phyloP scores from a whole-genome alignment of 2,113 vertebrate species.

The Prionailurus viverrinus region DNA sequence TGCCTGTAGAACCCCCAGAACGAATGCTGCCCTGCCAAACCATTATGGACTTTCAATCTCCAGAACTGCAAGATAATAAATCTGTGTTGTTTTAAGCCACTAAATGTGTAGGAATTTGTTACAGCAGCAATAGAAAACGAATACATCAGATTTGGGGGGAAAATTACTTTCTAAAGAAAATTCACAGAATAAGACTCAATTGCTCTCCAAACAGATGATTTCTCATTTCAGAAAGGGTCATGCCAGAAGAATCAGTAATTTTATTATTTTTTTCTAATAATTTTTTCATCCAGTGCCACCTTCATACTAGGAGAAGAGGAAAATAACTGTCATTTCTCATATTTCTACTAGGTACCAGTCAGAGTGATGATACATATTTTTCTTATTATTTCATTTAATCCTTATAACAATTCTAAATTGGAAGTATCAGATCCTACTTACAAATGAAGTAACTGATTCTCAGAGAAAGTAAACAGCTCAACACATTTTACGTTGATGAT shows the following conservation, averaged over 20 bases:
- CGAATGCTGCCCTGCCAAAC: background rate
- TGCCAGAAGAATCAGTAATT: conserved; percentile 6
- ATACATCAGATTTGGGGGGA: background rate
- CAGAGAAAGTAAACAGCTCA: background rate
- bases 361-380: background rate
- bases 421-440: background rate
- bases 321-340: background rate
- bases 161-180: conserved; percentile 14
- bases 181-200: background rate
- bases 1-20: background rate
- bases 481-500: background rate
- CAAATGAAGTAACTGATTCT: background rate
- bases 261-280: background rate
- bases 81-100: background rate
- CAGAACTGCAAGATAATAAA: background rate
- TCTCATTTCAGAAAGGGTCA: background rate
- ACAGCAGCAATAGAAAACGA: background rate
- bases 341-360: background rate
- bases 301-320: background rate
- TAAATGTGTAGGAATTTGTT: background rate
- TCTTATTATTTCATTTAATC: conserved; percentile 47
- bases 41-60: background rate
- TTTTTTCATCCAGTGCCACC: background rate
- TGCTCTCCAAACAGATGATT: background rate
- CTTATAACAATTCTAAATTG: background rate